Evolutionary conservation across 2,888 invertebrate genomes (phyloP).

Genomic region (Polyommatus icarus): DNA sequence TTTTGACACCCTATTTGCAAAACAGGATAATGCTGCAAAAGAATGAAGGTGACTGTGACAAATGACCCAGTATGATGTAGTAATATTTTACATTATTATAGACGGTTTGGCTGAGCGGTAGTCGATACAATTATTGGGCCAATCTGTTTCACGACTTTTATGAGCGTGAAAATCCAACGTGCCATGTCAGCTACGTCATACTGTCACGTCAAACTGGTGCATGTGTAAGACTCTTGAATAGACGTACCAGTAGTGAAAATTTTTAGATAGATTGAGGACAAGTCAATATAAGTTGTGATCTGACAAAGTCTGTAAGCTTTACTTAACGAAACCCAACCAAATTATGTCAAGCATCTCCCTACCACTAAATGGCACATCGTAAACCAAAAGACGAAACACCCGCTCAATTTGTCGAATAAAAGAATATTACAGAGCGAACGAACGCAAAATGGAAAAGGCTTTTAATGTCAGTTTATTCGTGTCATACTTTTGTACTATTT

Average conservation of each 20-base stretch:
- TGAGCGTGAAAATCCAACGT: neutral
- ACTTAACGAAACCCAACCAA: no score
- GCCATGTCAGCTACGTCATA: neutral
- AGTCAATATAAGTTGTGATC: no score
- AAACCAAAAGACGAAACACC: neutral
- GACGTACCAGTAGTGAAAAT: neutral
- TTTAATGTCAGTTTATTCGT: constrained; percentile 7
- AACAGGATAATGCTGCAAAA: neutral
- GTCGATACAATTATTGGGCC: neutral
- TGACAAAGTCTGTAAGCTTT: neutral
- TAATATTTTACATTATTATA: neutral
- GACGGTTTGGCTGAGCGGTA: neutral
- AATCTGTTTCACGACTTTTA: neutral
- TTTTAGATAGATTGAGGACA: no score
- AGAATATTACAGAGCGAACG: neutral
- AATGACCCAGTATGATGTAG: neutral
- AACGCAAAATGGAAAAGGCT: neutral
- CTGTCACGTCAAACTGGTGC: neutral
- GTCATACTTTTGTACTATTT: constrained; percentile 20
- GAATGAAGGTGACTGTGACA: neutral
- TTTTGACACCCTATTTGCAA: neutral
- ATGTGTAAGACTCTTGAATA: neutral
- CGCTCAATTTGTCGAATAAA: neutral
- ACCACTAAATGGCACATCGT: no score
- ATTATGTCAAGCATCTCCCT: no score